A percentile compares a stretch with the other conserved stretches of the same genome.
These are phyloP conservation scores for Macrosteles quadrilineatus DNA, from an alignment of 1,140 invertebrate genomes.

Conservation along the genomic window DNA sequence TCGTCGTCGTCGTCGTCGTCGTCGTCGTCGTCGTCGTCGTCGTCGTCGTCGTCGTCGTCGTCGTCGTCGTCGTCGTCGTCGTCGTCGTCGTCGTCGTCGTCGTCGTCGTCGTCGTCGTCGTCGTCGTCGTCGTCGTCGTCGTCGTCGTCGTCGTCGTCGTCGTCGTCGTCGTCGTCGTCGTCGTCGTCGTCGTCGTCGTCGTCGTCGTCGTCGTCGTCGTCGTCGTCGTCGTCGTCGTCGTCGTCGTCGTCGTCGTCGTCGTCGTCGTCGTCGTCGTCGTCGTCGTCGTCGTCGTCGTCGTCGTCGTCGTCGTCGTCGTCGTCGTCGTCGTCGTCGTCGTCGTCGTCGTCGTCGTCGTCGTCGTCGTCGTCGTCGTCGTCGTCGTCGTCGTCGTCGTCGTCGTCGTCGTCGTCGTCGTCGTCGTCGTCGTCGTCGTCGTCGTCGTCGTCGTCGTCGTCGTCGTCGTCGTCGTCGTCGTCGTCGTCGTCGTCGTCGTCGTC, in stretches of 20 bases:
- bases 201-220: not conserved
- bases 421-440: constrained; percentile 13
- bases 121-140: constrained; percentile 9
- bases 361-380: not conserved
- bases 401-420: constrained; percentile 1
- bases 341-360: not conserved
- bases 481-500: constrained; percentile 8
- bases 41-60: not conserved
- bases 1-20: not conserved
- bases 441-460: not conserved
- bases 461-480: not conserved
- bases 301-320: not conserved
- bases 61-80: not conserved
- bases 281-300: not conserved
- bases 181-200: not conserved
- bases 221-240: not conserved
- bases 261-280: not conserved
- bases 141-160: not conserved
- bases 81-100: not conserved
- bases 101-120: not conserved
- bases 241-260: constrained; percentile 1
- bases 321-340: not conserved
- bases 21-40: not conserved
- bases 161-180: not conserved
- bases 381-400: constrained; percentile 10